phyloP scores from a whole-genome alignment of 1,140 invertebrate genomes.

The Hyphantria cunea region DNA sequence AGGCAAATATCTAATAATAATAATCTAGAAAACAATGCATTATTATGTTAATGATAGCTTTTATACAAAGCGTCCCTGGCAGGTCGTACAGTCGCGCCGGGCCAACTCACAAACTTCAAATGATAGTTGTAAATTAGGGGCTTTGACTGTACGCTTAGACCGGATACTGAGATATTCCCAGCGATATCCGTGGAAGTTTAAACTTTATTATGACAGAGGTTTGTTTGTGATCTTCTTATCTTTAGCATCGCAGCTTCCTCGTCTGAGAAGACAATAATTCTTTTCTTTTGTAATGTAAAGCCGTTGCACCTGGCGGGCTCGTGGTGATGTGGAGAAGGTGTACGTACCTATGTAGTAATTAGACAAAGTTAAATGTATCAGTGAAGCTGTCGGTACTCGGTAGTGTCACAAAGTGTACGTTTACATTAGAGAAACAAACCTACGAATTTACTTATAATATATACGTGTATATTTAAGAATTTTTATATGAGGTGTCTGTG shows the following conservation, averaged over 20 bases:
- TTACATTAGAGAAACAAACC: slow-evolving; percentile 5
- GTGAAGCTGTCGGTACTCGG: not conserved
- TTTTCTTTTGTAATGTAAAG: not conserved
- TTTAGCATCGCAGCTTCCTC: no score
- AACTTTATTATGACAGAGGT: not conserved
- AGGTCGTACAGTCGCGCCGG: no score
- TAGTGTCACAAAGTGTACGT: slow-evolving; percentile 10
- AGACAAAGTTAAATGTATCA: not conserved
- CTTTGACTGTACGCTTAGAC: no score
- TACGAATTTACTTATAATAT: slow-evolving; percentile 59
- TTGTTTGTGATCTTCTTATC: not conserved
- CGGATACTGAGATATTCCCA: no score
- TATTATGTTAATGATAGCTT: no score
- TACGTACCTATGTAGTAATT: not conserved
- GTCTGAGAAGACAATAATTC: no score
- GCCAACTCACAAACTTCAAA: no score
- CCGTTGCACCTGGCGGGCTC: not conserved
- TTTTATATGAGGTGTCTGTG: slow-evolving; percentile 25
- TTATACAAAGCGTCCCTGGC: no score
- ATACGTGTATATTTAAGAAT: slow-evolving; percentile 32
- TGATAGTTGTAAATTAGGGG: no score
- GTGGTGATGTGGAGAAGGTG: not conserved
- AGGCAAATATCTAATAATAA: no score
- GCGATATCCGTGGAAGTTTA: no score
- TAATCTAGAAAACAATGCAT: no score